Conservation (phyloP, 2,888 invertebrate genomes). For the Aphrophora alni region DNA sequence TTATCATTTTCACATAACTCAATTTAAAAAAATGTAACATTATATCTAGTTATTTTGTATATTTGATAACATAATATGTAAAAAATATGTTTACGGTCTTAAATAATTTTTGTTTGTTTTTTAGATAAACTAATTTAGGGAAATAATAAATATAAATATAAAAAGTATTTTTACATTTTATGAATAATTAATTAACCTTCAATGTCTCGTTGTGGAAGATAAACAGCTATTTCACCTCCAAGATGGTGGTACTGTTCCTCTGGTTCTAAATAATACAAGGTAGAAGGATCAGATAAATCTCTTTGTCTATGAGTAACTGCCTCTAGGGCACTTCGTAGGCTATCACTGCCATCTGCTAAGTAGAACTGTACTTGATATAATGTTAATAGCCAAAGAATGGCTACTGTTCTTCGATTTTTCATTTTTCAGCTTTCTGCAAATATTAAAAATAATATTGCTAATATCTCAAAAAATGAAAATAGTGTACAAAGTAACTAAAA, state of each 20-base stretch:
- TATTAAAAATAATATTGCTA: background rate
- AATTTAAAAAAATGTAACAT: too few relatives aligned
- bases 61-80: too few relatives aligned
- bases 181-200: background rate
- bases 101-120: too few relatives aligned
- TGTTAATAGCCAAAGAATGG: background rate
- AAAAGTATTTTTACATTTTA: too few relatives aligned
- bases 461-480: too few relatives aligned
- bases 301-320: slow-evolving; percentile 63
- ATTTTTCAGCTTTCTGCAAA: background rate
- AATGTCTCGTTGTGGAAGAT: background rate
- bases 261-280: slow-evolving; percentile 43
- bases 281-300: slow-evolving; percentile 48
- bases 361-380: background rate
- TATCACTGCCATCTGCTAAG: slow-evolving; percentile 53
- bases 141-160: too few relatives aligned
- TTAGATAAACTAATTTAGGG: too few relatives aligned
- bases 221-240: background rate
- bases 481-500: too few relatives aligned
- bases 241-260: background rate
- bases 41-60: too few relatives aligned
- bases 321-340: slow-evolving; percentile 62
- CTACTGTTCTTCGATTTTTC: background rate
- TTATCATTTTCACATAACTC: too few relatives aligned
- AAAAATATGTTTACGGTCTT: too few relatives aligned